phyloP scores from a whole-genome alignment of 1,140 invertebrate genomes.

The Potamilus streckersoni region DNA sequence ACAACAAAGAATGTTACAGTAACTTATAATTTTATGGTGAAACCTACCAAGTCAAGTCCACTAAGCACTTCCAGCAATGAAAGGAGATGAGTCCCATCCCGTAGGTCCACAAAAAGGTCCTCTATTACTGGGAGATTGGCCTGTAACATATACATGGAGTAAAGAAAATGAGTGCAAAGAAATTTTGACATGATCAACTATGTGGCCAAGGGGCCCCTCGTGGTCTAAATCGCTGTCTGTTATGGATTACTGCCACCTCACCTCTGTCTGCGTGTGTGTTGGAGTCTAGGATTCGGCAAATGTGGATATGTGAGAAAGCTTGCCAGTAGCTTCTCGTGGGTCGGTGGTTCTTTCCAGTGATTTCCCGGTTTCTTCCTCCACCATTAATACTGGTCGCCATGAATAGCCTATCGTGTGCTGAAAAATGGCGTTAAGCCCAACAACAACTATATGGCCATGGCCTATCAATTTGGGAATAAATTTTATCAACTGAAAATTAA shows the following conservation, averaged over 20 bases:
- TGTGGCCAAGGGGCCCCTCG: neutral
- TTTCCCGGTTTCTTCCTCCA: too few species aligned
- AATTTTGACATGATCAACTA: neutral
- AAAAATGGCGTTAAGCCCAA: too few species aligned
- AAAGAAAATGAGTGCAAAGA: neutral
- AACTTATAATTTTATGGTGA: neutral
- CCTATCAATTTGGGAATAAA: neutral
- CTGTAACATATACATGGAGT: conserved; percentile 38
- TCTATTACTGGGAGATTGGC: conserved; percentile 69
- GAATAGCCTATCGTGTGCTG: too few species aligned
- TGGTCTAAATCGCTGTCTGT: too few species aligned
- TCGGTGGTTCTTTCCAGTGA: too few species aligned
- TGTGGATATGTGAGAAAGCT: too few species aligned
- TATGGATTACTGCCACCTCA: too few species aligned
- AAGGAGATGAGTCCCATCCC: conserved; percentile 86
- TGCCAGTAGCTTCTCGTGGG: too few species aligned
- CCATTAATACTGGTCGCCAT: too few species aligned
- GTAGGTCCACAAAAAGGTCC: conserved; percentile 87
- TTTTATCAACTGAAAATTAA: neutral
- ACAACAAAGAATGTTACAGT: neutral
- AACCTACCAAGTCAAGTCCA: conserved; percentile 83
- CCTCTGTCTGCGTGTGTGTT: too few species aligned
- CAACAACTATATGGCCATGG: neutral
- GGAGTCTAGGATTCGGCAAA: too few species aligned
- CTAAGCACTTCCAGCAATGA: conserved; percentile 88